Conservation (phyloP, 1,140 invertebrate species). For the Himalopsyche phryganea region DNA sequence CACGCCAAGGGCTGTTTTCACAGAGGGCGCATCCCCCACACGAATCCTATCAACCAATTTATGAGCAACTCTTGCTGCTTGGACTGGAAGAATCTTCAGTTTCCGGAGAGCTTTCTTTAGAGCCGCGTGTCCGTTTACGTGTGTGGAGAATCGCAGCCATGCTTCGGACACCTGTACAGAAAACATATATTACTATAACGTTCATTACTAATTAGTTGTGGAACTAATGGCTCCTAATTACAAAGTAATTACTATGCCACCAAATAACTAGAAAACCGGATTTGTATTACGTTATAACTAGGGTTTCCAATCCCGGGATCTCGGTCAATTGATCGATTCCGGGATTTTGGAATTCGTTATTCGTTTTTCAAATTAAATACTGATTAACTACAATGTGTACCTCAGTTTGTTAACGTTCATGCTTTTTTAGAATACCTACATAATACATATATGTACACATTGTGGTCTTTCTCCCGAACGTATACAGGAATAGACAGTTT, state of each 20-base stretch:
- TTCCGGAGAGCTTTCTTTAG: conserved; percentile 46
- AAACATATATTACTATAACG: conserved; percentile 8
- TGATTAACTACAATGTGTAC: too few relatives aligned
- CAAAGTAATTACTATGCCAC: background rate
- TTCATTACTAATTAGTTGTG: conserved; percentile 7
- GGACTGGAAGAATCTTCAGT: conserved; percentile 45
- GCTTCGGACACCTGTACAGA: conserved; percentile 45
- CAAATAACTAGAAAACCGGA: background rate
- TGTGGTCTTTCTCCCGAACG: too few relatives aligned
- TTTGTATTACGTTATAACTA: background rate
- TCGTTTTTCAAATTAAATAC: too few relatives aligned
- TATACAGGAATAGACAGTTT: too few relatives aligned
- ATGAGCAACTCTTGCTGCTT: conserved; percentile 46
- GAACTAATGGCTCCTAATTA: background rate
- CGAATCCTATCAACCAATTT: conserved; percentile 48
- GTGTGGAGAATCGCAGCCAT: conserved; percentile 46
- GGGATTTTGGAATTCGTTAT: too few relatives aligned
- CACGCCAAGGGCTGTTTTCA: conserved; percentile 49
- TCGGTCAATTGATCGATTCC: too few relatives aligned
- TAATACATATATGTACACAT: too few relatives aligned
- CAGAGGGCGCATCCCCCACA: conserved; percentile 49
- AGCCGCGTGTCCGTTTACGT: conserved; percentile 48
- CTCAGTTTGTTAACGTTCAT: too few relatives aligned
- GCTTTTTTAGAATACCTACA: too few relatives aligned
- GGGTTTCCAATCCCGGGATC: background rate